A percentile compares a stretch with the other conserved stretches of the same genome.
These are phyloP conservation scores for Lamprologus callipterus DNA, from an alignment of 2,113 vertebrate species.

Conservation along the genomic window DNA sequence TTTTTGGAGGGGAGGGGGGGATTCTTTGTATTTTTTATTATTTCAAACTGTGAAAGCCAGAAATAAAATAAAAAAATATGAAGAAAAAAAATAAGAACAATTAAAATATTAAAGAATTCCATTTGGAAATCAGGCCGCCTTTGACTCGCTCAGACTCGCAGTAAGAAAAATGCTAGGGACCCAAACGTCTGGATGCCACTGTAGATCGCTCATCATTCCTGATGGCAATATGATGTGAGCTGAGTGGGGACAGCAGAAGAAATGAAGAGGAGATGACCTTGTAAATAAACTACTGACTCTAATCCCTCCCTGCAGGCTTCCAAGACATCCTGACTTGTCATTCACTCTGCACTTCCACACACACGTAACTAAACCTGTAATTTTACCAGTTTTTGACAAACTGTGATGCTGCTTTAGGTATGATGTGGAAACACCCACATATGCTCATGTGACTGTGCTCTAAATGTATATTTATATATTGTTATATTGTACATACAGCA, in stretches of 20 bases:
- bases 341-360: slow-evolving; percentile 13
- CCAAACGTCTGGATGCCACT: neutral
- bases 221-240: neutral
- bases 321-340: slow-evolving; percentile 15
- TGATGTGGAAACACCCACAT: neutral
- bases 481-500: neutral
- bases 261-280: slow-evolving; percentile 45
- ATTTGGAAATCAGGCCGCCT: neutral
- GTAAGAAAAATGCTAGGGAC: neutral
- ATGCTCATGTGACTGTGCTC: neutral
- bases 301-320: slow-evolving; percentile 40
- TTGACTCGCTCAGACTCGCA: neutral
- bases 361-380: neutral
- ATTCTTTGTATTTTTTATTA: too few relatives aligned
- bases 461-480: neutral
- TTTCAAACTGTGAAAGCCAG: neutral
- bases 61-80: neutral
- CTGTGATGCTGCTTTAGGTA: neutral
- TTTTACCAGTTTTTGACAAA: neutral
- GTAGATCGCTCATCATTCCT: neutral
- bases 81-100: neutral
- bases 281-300: slow-evolving; percentile 54
- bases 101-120: neutral
- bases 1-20: too few relatives aligned
- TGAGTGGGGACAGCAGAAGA: neutral